These are phyloP conservation scores for Chloroceryle aenea DNA, from an alignment of 2,113 vertebrate species.

Conservation along the genomic window DNA sequence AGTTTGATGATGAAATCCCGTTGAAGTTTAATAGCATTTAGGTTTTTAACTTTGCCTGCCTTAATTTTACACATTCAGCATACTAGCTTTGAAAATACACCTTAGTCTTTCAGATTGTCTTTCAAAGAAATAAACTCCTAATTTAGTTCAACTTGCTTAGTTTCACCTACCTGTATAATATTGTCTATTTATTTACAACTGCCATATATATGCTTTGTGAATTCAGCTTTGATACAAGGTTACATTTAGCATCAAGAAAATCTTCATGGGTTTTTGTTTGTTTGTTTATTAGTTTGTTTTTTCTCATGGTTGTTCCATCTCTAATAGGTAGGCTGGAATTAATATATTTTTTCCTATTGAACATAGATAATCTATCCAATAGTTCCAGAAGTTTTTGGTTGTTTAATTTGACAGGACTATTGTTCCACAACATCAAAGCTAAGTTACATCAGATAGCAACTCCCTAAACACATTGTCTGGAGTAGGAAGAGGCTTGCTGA, in stretches of 20 bases:
- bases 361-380: not conserved
- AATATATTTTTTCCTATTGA: not conserved
- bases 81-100: not conserved
- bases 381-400: not conserved
- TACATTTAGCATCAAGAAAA: not conserved
- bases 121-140: not conserved
- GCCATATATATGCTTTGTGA: not conserved
- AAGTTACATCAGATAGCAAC: not conserved
- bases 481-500: conserved; percentile 5
- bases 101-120: not conserved
- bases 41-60: not conserved
- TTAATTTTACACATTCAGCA: not conserved
- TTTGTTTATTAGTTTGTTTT: not conserved
- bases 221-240: not conserved
- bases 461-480: not conserved
- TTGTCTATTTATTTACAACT: not conserved
- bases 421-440: not conserved
- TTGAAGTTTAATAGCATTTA: not conserved
- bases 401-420: not conserved
- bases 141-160: not conserved
- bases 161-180: not conserved
- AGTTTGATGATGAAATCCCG: not conserved
- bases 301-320: not conserved
- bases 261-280: not conserved
- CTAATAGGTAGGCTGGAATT: not conserved